Percentiles rank a stretch among this genome's conserved stretches.
Evolutionary conservation across 2,888 invertebrate species (phyloP).

Genomic region (Penaeus monodon): DNA sequence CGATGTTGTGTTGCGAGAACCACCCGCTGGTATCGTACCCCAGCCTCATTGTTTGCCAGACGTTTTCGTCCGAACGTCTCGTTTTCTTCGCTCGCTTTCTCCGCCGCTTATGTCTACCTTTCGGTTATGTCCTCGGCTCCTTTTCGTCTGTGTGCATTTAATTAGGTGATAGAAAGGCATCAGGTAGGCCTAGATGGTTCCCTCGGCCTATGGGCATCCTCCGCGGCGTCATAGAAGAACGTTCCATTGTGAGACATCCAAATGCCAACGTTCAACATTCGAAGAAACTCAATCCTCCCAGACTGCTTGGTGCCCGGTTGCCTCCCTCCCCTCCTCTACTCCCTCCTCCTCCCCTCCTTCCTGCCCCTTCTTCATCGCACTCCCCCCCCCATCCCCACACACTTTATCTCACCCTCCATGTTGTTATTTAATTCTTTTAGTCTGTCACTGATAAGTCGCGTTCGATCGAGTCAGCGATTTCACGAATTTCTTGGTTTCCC

Average conservation of each 20-base stretch:
- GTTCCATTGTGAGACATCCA: conserved; percentile 31
- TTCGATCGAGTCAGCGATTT: too few relatives aligned
- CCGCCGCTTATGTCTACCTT: not conserved
- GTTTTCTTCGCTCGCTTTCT: not conserved
- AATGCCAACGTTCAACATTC: conserved; percentile 30
- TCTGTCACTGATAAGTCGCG: too few relatives aligned
- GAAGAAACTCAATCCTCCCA: conserved; percentile 57
- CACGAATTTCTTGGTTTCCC: too few relatives aligned
- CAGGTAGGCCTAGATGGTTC: not conserved
- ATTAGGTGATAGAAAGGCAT: not conserved
- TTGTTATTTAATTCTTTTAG: conserved; percentile 37
- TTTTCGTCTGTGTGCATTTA: not conserved
- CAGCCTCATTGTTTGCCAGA: conserved; percentile 13
- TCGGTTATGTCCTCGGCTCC: not conserved
- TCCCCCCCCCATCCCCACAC: not conserved
- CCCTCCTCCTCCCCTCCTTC: conserved; percentile 8
- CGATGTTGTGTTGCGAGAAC: conserved; percentile 40
- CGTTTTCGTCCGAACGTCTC: not conserved
- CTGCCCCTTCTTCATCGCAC: not conserved
- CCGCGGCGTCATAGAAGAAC: conserved; percentile 1
- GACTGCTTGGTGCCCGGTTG: conserved; percentile 56
- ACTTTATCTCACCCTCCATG: conserved; percentile 6
- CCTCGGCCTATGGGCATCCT: not conserved
- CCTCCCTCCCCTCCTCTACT: conserved; percentile 9
- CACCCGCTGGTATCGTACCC: conserved; percentile 28